Evolutionary conservation across 2,113 vertebrate species (phyloP).

Genomic region (Azemiops feae): DNA sequence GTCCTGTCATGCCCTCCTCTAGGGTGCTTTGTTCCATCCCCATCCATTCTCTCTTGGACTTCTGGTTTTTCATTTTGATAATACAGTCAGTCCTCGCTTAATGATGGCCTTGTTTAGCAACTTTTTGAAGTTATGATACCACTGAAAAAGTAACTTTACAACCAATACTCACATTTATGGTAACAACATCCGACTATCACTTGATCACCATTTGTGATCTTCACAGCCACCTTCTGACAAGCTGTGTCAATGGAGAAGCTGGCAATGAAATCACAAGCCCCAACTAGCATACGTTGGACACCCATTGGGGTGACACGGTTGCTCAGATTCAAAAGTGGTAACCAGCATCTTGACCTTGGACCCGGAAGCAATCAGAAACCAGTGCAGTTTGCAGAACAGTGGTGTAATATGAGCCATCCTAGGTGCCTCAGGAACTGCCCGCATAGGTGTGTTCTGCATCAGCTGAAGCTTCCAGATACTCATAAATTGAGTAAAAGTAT

Average conservation of each 20-base stretch:
- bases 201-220: not conserved
- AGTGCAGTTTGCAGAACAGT: not conserved
- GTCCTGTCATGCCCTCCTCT: not conserved
- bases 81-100: not conserved
- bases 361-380: not conserved
- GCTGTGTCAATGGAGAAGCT: not conserved
- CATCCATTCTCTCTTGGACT: not conserved
- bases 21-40: not conserved
- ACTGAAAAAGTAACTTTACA: not conserved
- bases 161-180: not conserved
- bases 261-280: not conserved
- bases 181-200: not conserved
- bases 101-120: not conserved
- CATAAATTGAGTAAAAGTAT: not conserved
- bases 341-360: not conserved
- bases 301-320: not conserved
- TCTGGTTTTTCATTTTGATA: not conserved
- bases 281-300: not conserved
- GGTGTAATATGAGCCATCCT: not conserved
- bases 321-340: not conserved
- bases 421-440: not conserved
- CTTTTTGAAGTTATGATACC: not conserved
- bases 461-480: not conserved
- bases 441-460: not conserved
- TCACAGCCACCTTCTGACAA: not conserved